phyloP scores from a whole-genome alignment of 2,888 invertebrate genomes.

The Phanerotoma sp. region DNA sequence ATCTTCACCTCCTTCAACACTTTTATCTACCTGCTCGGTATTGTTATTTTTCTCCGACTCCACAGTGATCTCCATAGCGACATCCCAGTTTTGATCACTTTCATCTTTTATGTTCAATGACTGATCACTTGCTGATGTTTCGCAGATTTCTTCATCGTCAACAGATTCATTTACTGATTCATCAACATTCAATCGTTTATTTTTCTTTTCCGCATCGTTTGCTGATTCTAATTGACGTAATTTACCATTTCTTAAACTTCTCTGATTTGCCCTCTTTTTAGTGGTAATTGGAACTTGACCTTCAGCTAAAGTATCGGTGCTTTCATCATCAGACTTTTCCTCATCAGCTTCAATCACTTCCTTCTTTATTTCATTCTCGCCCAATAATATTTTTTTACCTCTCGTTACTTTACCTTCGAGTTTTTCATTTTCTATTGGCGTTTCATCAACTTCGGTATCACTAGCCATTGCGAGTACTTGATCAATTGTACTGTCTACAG shows the following conservation, averaged over 20 bases:
- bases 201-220: constrained; percentile 40
- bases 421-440: constrained; percentile 37
- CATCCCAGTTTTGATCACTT: constrained; percentile 2
- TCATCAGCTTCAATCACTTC: constrained; percentile 41
- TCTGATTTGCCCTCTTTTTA: constrained; percentile 48
- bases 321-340: constrained; percentile 39
- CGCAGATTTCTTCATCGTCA: constrained; percentile 28
- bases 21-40: constrained; percentile 44
- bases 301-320: constrained; percentile 30
- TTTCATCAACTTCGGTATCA: constrained; percentile 43
- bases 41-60: constrained; percentile 53
- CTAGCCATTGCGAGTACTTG: constrained; percentile 53
- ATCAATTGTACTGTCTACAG: constrained; percentile 53
- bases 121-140: constrained; percentile 3
- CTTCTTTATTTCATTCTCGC: constrained; percentile 46
- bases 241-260: constrained; percentile 68
- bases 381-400: constrained; percentile 45
- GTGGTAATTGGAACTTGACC: constrained; percentile 35
- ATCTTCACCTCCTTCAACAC: constrained; percentile 32
- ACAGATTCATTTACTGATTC: constrained; percentile 37
- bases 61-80: constrained; percentile 33
- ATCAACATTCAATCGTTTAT: constrained; percentile 44
- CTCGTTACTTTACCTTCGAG: constrained; percentile 43
- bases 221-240: constrained; percentile 60
- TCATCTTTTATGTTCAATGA: neutral